Percentiles rank a stretch among this genome's conserved stretches.
These are phyloP conservation scores for Formicarius rufipectus DNA, from an alignment of 2,113 vertebrate species.

Conservation along the genomic window DNA sequence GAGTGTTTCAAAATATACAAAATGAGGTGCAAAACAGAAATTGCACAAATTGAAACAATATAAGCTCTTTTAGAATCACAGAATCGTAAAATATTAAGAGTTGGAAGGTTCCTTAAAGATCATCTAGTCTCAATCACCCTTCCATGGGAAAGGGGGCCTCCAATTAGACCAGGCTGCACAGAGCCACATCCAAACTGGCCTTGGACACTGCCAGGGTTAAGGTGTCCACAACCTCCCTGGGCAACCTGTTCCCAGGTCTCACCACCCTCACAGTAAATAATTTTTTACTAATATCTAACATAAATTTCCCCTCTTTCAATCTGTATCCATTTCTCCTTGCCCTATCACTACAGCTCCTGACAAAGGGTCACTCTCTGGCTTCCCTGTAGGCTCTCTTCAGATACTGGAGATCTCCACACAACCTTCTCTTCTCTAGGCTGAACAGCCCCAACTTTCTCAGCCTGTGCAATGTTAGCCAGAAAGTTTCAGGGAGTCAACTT, in stretches of 20 bases:
- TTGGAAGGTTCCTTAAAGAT: neutral
- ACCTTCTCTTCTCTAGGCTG: neutral
- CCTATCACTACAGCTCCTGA: neutral
- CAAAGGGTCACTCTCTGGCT: no score
- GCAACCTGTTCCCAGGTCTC: neutral
- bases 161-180: neutral
- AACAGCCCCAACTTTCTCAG: neutral
- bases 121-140: neutral
- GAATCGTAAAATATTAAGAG: neutral
- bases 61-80: neutral
- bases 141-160: neutral
- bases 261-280: neutral
- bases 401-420: neutral
- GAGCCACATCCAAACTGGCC: neutral
- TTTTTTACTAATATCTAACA: neutral
- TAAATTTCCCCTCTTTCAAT: neutral
- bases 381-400: neutral
- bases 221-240: neutral
- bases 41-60: neutral
- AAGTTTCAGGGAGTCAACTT: neutral
- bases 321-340: neutral
- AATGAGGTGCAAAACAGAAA: neutral
- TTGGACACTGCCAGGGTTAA: fast-evolving
- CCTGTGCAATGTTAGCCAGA: neutral
- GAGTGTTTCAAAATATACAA: neutral